Base-by-base conservation (phyloP, 2,113 vertebrate species). In the Sterrhoptilus dennistouni region DNA sequence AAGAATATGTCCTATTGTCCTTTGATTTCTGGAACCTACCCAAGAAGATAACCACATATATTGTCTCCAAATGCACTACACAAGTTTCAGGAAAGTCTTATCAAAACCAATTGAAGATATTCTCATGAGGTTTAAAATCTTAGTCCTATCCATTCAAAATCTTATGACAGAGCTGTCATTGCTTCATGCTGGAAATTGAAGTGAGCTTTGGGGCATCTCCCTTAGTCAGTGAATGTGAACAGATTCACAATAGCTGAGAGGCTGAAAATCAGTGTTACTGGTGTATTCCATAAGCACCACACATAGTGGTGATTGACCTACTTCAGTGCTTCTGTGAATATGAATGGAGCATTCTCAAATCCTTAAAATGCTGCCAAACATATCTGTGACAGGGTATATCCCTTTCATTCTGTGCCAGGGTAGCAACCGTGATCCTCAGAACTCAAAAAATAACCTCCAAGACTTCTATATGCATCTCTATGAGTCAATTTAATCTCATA, bases 331-430 rank as follows among this genome's bases (percentile, higher is more conserved):
- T 50, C 36, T 45, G 65, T 91, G 82, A 89, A 79, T 96, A 93
- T 65, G 78, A 92, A 84, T 85, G 83, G 91, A 92, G 28, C 57
- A 82, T 68, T 89, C 87, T 90, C 84, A 83, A 88, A 85, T 71
- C 71, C 52, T 56, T 81, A 94, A 93, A 96, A 95, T 83, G 64
- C 82, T 95, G 88, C 92, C 92, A 96, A 93, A 90, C 44, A 44
- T 83, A 86, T 63, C 53, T 88, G 56, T 88, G 68, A 71, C 18
- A 81, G 71, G 59, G 12, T 52, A 78, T 1, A 3, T 54, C 33
- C 44, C 28, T 94, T 93, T 88, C 76, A 53, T 88, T 88, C 64
- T 33, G n/a, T 56, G 44, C 79, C 90, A 94, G 68, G 28, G 63
- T 36, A 74, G 45, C 52, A 77, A 81, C 65, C 85, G 80, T 50